Conservation (phyloP, 2,113 vertebrate genomes). For the Peucedramus taeniatus region DNA sequence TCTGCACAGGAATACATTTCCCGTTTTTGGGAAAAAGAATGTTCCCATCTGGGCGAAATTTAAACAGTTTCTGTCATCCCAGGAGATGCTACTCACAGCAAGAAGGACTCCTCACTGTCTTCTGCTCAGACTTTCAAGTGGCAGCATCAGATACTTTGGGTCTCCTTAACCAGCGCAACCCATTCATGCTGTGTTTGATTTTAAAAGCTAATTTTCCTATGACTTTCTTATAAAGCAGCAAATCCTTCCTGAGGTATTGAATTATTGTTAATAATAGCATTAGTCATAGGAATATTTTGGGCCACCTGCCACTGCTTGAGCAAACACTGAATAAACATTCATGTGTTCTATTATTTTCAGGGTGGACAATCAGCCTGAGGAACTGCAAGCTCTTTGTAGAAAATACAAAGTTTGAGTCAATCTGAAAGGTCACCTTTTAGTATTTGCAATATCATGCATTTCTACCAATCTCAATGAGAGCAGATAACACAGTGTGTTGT, state of each 20-base stretch:
- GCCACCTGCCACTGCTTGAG: not conserved
- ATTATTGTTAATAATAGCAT: not conserved
- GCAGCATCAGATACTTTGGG: not conserved
- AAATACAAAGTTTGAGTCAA: not conserved
- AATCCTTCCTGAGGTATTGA: not conserved
- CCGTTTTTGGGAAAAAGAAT: not conserved
- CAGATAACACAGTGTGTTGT: not conserved
- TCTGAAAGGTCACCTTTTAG: not conserved
- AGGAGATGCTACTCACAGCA: not conserved
- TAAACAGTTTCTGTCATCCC: not conserved
- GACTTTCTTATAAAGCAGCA: not conserved
- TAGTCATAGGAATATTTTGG: not conserved
- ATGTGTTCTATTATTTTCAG: not conserved
- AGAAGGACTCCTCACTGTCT: not conserved
- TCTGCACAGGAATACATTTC: not conserved
- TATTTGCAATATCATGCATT: not conserved
- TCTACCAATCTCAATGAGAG: not conserved
- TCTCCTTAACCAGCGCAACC: not conserved
- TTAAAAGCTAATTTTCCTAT: not conserved
- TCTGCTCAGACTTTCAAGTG: not conserved
- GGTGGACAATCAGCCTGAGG: not conserved
- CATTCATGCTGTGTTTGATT: not conserved
- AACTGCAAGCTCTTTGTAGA: not conserved
- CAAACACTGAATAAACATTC: not conserved
- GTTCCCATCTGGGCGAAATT: not conserved